Base-by-base conservation (phyloP, 1,140 invertebrate species). In the Drosophila sproati region DNA sequence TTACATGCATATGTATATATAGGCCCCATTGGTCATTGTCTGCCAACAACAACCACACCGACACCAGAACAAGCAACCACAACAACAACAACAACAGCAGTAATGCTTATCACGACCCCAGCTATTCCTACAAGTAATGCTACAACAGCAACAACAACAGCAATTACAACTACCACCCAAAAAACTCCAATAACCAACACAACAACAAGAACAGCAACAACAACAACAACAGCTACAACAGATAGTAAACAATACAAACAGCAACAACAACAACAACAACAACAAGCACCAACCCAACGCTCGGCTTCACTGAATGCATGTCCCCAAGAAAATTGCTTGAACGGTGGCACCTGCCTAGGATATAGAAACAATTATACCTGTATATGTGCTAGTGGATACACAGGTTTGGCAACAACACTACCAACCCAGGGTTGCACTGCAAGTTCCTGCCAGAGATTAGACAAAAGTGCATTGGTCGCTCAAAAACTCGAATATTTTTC, bases 361-460 rank as follows among this genome's bases (percentile, higher is more conserved):
- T 91, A 80, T 72, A 91, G 92, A 76, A 92, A 91, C 69, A 92
- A 92, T 78, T 94, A 94, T 82, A 91, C 92, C 48, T 95, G 95
- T 89, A 85, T 93, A 47, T 95, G 95, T 92, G 93, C 91, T 69
- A 86, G 85, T 75, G 93, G 93, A 78, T 94, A 92, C 79, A 91
- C 92, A 82, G 94, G 93, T 95, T 88, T 88, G 83, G 67, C 78
- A 59, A 70, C 39, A 64, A 78, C 37, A 54, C 43, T 47, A 50
- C 48, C 71, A 57, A 20, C 35, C 7, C 3, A 43, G 83, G 83
- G 82, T 86, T 86, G 83, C 81, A 64, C 83, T 68, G 73, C 81
- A 79, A 71, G 74, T 68, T 34, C 32, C 64, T 34, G 43, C 47
- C 59, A 64, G 6, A 43, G n/a, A 43, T 43, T 41, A n/a, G 3